Conservation (phyloP, 2,797 vertebrate genomes). For the Botia almorhae region DNA sequence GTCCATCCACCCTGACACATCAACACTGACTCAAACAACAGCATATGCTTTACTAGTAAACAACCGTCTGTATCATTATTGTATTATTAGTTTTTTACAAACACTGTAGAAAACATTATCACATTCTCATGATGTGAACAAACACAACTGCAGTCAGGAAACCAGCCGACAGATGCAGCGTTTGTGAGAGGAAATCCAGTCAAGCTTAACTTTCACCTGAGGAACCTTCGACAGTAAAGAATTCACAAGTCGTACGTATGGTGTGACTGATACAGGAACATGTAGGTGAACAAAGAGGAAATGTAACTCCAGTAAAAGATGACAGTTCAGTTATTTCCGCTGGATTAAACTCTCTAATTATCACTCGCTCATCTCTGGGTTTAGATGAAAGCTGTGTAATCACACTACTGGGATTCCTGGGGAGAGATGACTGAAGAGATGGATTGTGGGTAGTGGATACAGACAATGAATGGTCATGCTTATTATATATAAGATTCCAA, state of each 20-base stretch:
- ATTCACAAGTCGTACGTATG: neutral
- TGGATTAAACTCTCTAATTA: constrained; percentile 20
- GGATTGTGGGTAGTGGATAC: no score
- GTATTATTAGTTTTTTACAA: neutral
- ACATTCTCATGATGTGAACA: neutral
- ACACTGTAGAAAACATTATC: constrained; percentile 6
- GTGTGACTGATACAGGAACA: constrained; percentile 21
- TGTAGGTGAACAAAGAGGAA: constrained; percentile 20
- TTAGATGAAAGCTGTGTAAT: no score
- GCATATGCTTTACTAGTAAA: neutral
- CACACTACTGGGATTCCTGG: no score
- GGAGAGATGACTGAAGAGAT: no score
- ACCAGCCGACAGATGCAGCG: constrained; percentile 2
- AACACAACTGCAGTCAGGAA: neutral
- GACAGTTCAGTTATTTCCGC: constrained; percentile 20
- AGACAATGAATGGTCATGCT: no score
- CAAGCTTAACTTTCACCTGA: constrained; percentile 9
- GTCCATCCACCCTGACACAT: neutral
- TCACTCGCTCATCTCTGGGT: neutral
- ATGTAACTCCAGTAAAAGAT: constrained; percentile 12
- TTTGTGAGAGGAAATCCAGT: neutral
- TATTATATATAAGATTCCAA: no score
- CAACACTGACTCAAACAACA: neutral
- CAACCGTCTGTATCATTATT: neutral
- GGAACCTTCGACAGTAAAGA: neutral